These are phyloP conservation scores for Caenorhabditis zanzibari DNA, from an alignment of 2,888 invertebrate species.

Conservation along the genomic window DNA sequence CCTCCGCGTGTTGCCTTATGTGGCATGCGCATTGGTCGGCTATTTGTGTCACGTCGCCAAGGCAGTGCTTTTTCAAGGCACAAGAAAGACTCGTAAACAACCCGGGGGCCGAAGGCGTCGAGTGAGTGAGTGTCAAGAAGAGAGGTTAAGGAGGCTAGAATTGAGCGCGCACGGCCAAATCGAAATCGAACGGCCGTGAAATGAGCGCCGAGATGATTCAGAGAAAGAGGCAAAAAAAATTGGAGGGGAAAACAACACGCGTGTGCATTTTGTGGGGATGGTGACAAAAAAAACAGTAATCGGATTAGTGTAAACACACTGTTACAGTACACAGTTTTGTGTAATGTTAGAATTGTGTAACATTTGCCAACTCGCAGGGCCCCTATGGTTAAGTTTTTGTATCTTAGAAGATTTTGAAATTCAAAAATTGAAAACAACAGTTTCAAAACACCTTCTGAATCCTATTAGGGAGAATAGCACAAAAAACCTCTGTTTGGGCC, in stretches of 20 bases:
- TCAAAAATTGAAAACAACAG: not conserved
- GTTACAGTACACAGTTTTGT: slow-evolving; percentile 12
- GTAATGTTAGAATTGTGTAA: not conserved
- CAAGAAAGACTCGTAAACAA: slow-evolving; percentile 54
- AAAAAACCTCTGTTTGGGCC: not conserved
- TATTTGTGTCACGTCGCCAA: slow-evolving; percentile 61
- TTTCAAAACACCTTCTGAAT: slow-evolving; percentile 3
- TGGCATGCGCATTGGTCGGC: slow-evolving; percentile 61
- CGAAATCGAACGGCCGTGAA: slow-evolving; percentile 1
- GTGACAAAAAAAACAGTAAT: slow-evolving; percentile 47
- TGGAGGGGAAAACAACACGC: slow-evolving; percentile 30
- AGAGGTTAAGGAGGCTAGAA: slow-evolving; percentile 1
- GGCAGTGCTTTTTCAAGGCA: slow-evolving; percentile 37
- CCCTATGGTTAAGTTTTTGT: no score
- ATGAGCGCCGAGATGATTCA: slow-evolving; percentile 2
- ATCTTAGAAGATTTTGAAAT: not conserved
- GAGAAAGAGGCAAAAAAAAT: slow-evolving; percentile 4
- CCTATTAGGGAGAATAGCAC: not conserved
- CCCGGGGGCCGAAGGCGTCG: slow-evolving; percentile 38
- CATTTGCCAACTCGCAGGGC: not conserved
- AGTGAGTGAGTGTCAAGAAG: slow-evolving; percentile 3
- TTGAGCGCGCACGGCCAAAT: not conserved
- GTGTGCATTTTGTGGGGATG: slow-evolving; percentile 16
- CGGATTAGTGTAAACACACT: slow-evolving; percentile 44
- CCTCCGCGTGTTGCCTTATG: slow-evolving; percentile 45